Conservation (phyloP, 2,888 invertebrate genomes). For the Hedychridium roseum region DNA sequence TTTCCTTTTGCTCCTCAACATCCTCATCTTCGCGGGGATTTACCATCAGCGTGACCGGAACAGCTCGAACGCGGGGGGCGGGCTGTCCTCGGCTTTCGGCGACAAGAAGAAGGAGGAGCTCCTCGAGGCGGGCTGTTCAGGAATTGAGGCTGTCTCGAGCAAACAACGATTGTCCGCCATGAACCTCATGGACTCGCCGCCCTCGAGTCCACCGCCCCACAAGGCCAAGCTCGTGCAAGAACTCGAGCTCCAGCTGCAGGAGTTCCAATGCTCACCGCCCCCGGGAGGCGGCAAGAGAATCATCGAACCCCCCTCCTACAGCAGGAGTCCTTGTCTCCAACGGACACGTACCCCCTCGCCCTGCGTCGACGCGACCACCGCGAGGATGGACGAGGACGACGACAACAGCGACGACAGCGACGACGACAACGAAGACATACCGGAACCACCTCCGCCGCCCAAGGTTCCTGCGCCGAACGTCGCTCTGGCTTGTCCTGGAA, state of each 20-base stretch:
- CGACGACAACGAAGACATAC: slow-evolving; percentile 66
- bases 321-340: slow-evolving; percentile 45
- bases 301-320: slow-evolving; percentile 52
- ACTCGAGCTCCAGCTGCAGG: slow-evolving; percentile 71
- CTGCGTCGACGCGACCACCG: slow-evolving; percentile 56
- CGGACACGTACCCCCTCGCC: slow-evolving; percentile 55
- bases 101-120: slow-evolving; percentile 81
- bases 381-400: slow-evolving; percentile 60
- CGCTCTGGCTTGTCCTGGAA: slow-evolving; percentile 67
- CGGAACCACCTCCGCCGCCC: slow-evolving; percentile 72
- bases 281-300: slow-evolving; percentile 58
- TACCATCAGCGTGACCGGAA: slow-evolving; percentile 80
- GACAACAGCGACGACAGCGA: slow-evolving; percentile 60
- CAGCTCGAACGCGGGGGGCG: slow-evolving; percentile 59
- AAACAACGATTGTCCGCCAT: slow-evolving; percentile 58
- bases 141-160: slow-evolving; percentile 66
- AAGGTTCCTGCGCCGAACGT: slow-evolving; percentile 65
- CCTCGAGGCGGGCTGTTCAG: slow-evolving; percentile 76
- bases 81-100: slow-evolving; percentile 58
- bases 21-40: slow-evolving; percentile 88
- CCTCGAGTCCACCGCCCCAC: slow-evolving; percentile 51
- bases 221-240: slow-evolving; percentile 60
- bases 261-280: slow-evolving; percentile 70
- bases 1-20: slow-evolving; percentile 81
- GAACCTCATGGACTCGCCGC: slow-evolving; percentile 47